Evolutionary conservation across 2,888 invertebrate species (phyloP), one percentile per base, ranked within the genome.

Genomic region (Abrostola triplasia): DNA sequence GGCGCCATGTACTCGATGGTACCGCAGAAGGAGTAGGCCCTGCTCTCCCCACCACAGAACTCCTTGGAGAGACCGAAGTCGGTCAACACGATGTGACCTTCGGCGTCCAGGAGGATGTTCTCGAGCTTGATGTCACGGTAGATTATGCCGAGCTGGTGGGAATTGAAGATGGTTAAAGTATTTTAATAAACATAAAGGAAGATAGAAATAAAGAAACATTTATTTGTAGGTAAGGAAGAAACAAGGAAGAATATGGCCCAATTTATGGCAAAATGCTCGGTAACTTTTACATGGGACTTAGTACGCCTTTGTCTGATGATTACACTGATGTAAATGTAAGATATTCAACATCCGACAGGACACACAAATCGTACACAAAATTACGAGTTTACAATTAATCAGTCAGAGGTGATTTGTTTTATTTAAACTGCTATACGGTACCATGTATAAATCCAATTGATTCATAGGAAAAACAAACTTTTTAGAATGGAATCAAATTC

Each of bases 1-100:
- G 98, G 99, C 24, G 99, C 99, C 99, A 99, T 99, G 92, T 99
- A 99, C 90, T 99, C 99, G 82, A 99, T 98, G 72, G 99, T 99
- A 13, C 99, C 99, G 90, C 99, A 99, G 95, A 99, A 99, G 70
- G 99, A 99, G 94, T 99, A 99, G 0, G 99, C 98, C 71, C 99
- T 95, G 86, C 97, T 97, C 84, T 98, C 97, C 0, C 90, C 94
- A 9, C 93, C 94, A 65, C 97, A 96, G 89, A 98, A 97, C 93
- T 99, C 99, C 94, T 99, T 99, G 88, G 99, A 99, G 47, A 99
- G 96, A 0, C 99, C 99, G 92, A 99, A 99, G 95, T 99, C 99
- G 0, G 99, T 99, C 64, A 99, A 95, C 55, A 99, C 98, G 71
- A 99, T 97, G 92, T 99, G 99, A 5, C 99, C 99, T 71, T 98